Evolutionary conservation across 2,797 vertebrate genomes (phyloP).

Genomic region (Picus viridis): DNA sequence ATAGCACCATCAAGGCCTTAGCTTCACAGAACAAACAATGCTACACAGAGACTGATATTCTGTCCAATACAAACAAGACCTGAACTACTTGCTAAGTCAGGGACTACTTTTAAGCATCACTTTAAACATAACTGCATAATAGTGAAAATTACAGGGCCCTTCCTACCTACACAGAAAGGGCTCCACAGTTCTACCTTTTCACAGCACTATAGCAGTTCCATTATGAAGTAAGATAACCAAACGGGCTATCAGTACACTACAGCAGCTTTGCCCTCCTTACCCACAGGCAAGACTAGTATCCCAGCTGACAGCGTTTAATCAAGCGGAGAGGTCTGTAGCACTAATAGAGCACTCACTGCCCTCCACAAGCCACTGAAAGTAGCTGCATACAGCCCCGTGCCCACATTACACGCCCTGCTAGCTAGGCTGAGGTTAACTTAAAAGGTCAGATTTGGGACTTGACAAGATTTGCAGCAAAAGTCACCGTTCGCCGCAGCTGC

Average conservation of each 20-base stretch:
- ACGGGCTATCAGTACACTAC: accelerated
- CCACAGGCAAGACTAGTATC: accelerated
- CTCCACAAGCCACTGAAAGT: accelerated
- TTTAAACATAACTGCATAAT: background rate
- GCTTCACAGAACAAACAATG: background rate
- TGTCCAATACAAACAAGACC: background rate
- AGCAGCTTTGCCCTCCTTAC: accelerated
- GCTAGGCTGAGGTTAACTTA: accelerated
- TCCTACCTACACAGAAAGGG: accelerated
- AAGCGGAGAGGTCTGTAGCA: accelerated
- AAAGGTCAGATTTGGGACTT: accelerated
- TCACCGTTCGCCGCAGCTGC: accelerated
- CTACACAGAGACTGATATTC: accelerated
- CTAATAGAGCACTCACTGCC: accelerated
- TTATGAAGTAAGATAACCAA: accelerated
- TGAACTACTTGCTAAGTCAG: background rate
- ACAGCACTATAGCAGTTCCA: accelerated
- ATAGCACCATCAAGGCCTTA: background rate
- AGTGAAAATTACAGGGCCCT: background rate
- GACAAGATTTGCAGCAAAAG: accelerated
- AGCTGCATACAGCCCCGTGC: accelerated
- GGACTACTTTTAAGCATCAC: background rate
- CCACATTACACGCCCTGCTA: accelerated
- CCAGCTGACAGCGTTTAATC: accelerated
- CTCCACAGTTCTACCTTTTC: background rate